A percentile compares a stretch with the other conserved stretches of the same genome.
Evolutionary conservation across 2,888 invertebrate species (phyloP).

Genomic region (Drosophila bunnanda): DNA sequence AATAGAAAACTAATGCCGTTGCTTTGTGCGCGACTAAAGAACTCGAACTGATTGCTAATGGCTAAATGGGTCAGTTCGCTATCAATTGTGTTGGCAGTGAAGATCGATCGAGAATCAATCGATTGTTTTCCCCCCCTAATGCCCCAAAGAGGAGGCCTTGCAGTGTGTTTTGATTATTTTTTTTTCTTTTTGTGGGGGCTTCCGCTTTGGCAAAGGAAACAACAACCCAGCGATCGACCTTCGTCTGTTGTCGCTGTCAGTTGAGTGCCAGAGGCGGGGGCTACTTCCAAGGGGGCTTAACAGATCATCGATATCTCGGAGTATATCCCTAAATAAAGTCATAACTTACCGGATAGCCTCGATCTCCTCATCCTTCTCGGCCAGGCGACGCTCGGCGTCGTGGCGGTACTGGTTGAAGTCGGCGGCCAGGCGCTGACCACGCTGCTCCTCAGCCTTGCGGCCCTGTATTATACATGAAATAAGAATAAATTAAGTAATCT

Average conservation of each 20-base stretch:
- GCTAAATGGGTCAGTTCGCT: constrained; percentile 79
- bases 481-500: background rate
- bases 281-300: constrained; percentile 53
- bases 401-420: constrained; percentile 97
- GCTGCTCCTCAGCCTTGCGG: constrained; percentile 98
- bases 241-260: constrained; percentile 37
- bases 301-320: background rate
- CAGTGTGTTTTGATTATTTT: background rate
- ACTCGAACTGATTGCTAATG: constrained; percentile 75
- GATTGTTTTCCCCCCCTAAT: constrained; percentile 53
- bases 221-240: constrained; percentile 44
- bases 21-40: constrained; percentile 73
- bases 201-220: constrained; percentile 69
- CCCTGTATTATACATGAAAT: constrained; percentile 86
- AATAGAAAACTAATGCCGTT: constrained; percentile 62
- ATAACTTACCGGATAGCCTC: constrained; percentile 96
- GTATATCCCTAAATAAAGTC: background rate
- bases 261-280: constrained; percentile 50
- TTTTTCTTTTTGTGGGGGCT: constrained; percentile 39
- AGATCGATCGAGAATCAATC: constrained; percentile 60
- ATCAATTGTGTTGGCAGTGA: constrained; percentile 63
- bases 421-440: constrained; percentile 95
- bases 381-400: constrained; percentile 98
- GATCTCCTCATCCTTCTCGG: constrained; percentile 99
- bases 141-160: constrained; percentile 19